These are phyloP conservation scores for Xerus inauris DNA, from an alignment of 2,113 vertebrate genomes.

Conservation along the genomic window DNA sequence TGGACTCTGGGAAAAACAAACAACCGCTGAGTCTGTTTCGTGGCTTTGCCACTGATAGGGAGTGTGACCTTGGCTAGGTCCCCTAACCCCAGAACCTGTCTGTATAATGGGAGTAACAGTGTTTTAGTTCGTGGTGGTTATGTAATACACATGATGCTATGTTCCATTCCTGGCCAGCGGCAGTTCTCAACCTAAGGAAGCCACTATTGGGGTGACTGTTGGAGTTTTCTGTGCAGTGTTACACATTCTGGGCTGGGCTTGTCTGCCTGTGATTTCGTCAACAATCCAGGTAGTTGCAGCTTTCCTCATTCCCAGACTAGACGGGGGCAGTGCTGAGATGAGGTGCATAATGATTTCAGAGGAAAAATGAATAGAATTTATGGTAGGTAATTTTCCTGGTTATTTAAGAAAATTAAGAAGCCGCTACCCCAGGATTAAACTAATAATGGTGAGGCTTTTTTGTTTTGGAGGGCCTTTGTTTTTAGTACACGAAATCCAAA, in stretches of 20 bases:
- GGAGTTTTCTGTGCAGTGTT: background rate
- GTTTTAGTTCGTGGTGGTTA: background rate
- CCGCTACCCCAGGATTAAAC: background rate
- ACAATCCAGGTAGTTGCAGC: background rate
- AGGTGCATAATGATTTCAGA: background rate
- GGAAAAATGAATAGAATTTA: background rate
- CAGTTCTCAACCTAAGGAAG: background rate
- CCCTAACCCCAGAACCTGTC: background rate
- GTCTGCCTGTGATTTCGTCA: background rate
- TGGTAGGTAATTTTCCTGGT: background rate
- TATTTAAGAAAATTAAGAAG: background rate
- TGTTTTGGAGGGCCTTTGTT: background rate
- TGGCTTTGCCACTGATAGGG: background rate
- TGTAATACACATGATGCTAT: background rate
- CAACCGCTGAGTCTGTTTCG: background rate
- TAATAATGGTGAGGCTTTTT: background rate
- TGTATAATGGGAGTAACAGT: conserved; percentile 18
- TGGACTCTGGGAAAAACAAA: background rate
- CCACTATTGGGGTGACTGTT: background rate
- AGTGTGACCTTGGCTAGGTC: conserved; percentile 41
- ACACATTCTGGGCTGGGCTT: background rate
- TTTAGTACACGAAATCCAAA: background rate
- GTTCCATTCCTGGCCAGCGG: background rate
- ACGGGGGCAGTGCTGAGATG: background rate
- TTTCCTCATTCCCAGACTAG: background rate